A percentile compares a stretch with the other conserved stretches of the same genome.
Evolutionary conservation across 2,113 vertebrate species (phyloP).

Genomic region (Galemys pyrenaicus): DNA sequence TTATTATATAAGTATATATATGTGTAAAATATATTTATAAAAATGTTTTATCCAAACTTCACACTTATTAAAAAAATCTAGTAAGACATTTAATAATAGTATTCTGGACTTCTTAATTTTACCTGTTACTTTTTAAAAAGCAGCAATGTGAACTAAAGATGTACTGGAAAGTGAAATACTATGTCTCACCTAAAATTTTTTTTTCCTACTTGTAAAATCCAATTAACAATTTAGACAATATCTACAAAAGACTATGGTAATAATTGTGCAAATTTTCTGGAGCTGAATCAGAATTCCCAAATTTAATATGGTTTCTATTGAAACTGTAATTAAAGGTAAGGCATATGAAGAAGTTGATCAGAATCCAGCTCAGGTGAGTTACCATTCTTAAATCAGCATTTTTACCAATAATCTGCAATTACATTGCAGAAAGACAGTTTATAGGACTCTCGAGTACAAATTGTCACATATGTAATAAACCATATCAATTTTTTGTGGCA

Average conservation of each 20-base stretch:
- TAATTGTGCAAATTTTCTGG: conserved; percentile 18
- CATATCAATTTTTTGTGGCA: neutral
- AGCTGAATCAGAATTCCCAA: conserved; percentile 67
- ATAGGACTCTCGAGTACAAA: neutral
- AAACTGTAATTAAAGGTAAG: conserved; percentile 67
- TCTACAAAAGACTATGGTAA: conserved; percentile 43
- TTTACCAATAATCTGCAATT: neutral
- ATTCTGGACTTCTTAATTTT: neutral
- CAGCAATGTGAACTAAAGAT: neutral
- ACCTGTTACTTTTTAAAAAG: conserved; percentile 9
- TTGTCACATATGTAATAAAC: neutral
- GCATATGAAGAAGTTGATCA: conserved; percentile 66
- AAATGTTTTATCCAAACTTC: neutral
- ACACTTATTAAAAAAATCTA: neutral
- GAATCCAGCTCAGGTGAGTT: conserved; percentile 56
- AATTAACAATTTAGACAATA: conserved; percentile 56
- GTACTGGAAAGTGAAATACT: neutral
- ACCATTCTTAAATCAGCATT: neutral
- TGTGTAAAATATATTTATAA: no score
- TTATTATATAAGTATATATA: no score
- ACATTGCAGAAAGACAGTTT: neutral
- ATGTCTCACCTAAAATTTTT: conserved; percentile 22
- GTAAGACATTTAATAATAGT: neutral
- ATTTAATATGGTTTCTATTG: conserved; percentile 73
- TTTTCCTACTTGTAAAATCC: conserved; percentile 53